phyloP scores from a whole-genome alignment of 2,113 vertebrate genomes.

The Rhinolophus sinicus region DNA sequence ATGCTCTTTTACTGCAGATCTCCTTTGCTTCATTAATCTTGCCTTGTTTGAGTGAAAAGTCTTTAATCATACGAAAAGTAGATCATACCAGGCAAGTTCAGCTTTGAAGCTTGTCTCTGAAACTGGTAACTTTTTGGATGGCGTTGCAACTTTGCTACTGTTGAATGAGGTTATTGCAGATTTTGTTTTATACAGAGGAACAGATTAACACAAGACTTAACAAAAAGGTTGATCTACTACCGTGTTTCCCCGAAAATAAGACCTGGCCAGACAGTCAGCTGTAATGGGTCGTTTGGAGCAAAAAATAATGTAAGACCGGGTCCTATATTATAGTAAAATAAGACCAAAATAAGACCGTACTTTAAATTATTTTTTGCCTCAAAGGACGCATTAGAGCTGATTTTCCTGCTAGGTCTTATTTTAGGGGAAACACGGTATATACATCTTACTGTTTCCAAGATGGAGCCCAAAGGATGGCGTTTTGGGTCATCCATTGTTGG shows the following conservation, averaged over 20 bases:
- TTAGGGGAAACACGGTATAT: background rate
- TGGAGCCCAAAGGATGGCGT: background rate
- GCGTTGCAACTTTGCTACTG: background rate
- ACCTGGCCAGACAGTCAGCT: too few species aligned
- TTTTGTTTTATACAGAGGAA: background rate
- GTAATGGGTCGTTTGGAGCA: too few species aligned
- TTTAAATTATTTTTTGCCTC: too few species aligned
- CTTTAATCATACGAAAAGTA: background rate
- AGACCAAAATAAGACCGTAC: too few species aligned
- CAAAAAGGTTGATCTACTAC: background rate
- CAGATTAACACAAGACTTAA: background rate
- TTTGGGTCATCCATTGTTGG: background rate
- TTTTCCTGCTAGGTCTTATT: too few species aligned
- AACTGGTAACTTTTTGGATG: slow-evolving; percentile 28
- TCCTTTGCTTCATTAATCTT: slow-evolving; percentile 33
- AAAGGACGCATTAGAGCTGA: too few species aligned
- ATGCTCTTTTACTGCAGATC: background rate
- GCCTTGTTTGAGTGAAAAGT: slow-evolving; percentile 42
- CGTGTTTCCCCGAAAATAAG: too few species aligned
- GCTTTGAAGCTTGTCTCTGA: slow-evolving; percentile 44
- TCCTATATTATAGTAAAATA: too few species aligned
- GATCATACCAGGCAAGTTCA: background rate
- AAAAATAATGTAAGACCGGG: too few species aligned
- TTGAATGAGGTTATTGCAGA: background rate
- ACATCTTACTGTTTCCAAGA: slow-evolving; percentile 33